These are phyloP conservation scores for Geodia barretti DNA, from an alignment of 37 sponge, comb jelly and placozoan species.

Conservation along the genomic window DNA sequence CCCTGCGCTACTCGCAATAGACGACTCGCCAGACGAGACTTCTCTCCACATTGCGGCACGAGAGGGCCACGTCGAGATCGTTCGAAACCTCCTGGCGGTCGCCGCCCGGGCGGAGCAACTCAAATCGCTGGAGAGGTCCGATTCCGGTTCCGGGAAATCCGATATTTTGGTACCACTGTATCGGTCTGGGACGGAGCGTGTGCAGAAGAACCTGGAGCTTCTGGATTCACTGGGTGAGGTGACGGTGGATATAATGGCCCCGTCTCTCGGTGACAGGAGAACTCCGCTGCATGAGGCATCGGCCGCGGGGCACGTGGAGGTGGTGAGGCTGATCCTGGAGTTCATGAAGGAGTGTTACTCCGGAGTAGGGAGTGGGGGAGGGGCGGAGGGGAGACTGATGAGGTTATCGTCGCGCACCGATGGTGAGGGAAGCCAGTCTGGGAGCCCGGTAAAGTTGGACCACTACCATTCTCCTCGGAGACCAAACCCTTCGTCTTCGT, in stretches of 20 bases:
- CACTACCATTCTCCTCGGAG: too few relatives aligned
- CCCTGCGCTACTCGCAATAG: slow-evolving; percentile 45
- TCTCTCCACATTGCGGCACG: slow-evolving; percentile 71
- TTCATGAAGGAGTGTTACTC: slow-evolving; percentile 13
- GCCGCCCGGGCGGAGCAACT: slow-evolving; percentile 28
- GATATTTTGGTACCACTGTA: background rate
- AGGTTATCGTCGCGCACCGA: too few relatives aligned
- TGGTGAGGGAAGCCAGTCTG: background rate
- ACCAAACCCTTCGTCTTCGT: background rate
- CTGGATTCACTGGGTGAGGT: slow-evolving; percentile 31
- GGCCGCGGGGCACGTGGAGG: slow-evolving; percentile 31
- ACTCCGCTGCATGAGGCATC: slow-evolving; percentile 77
- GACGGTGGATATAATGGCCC: slow-evolving; percentile 31
- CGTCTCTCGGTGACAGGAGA: background rate
- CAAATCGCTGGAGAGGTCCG: background rate
- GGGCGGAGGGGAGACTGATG: background rate
- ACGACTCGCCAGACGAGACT: slow-evolving; percentile 48
- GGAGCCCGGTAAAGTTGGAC: too few relatives aligned
- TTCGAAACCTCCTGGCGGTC: slow-evolving; percentile 46
- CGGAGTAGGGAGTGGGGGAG: background rate
- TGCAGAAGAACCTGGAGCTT: background rate
- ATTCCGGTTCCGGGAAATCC: background rate
- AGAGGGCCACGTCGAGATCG: slow-evolving; percentile 48
- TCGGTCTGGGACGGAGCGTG: background rate
- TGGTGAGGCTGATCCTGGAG: slow-evolving; percentile 43